Evolutionary conservation across 2,113 vertebrate genomes (phyloP).

Genomic region (Grammomys surdaster): DNA sequence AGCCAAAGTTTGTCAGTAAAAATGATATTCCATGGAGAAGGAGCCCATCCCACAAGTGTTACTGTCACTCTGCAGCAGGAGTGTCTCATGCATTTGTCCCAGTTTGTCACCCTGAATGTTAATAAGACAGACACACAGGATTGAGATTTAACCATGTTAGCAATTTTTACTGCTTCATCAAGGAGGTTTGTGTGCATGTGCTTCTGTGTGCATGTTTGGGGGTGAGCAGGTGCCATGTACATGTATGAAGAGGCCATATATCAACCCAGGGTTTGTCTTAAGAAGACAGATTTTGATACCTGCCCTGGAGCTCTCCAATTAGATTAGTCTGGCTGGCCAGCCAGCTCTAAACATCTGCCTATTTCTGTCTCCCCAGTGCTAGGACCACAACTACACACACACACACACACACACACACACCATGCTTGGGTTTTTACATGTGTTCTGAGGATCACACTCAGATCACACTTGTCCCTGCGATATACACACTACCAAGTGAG

Average conservation of each 20-base stretch:
- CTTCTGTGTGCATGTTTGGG: background rate
- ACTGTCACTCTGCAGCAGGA: background rate
- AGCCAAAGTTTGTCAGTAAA: conserved; percentile 54
- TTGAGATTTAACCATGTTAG: conserved; percentile 50
- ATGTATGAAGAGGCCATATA: background rate
- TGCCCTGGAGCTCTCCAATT: background rate
- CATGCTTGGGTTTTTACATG: background rate
- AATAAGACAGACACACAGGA: background rate
- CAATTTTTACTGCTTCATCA: conserved; percentile 48
- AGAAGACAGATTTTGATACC: background rate
- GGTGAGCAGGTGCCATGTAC: too few relatives aligned
- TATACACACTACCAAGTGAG: background rate
- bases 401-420: background rate
- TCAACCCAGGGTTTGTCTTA: background rate
- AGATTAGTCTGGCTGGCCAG: background rate
- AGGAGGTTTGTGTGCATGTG: background rate
- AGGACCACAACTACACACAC: background rate
- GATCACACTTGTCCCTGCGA: background rate
- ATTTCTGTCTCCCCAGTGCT: background rate
- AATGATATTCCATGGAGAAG: conserved; percentile 40
- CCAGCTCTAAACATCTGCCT: background rate
- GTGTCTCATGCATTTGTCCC: background rate
- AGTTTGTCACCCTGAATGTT: conserved; percentile 6
- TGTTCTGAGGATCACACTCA: background rate
- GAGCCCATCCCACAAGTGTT: background rate